A percentile compares a stretch with the other conserved stretches of the same genome.
These are phyloP conservation scores for Griposia aprilina DNA, from an alignment of 2,888 invertebrate species.

Conservation along the genomic window DNA sequence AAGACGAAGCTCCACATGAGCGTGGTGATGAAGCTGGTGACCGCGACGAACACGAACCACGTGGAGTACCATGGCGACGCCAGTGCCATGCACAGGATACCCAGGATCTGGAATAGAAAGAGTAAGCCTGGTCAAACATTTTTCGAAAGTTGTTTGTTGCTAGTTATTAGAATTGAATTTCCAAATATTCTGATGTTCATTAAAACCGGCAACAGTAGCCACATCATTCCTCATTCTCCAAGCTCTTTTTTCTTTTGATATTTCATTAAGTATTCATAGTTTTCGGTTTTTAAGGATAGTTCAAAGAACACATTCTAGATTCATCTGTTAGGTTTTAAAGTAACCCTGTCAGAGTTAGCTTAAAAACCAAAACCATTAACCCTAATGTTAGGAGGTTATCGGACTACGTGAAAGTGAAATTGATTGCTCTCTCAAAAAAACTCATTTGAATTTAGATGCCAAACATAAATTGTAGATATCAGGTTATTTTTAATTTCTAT, in stretches of 20 bases:
- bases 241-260: neutral
- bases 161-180: neutral
- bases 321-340: neutral
- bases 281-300: neutral
- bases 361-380: constrained; percentile 24
- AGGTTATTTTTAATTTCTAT: neutral
- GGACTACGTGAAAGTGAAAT: constrained; percentile 27
- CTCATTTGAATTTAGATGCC: neutral
- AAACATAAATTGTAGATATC: constrained; percentile 4
- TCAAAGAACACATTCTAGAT: neutral
- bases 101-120: constrained; percentile 92
- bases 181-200: constrained; percentile 2
- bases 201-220: neutral
- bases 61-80: constrained; percentile 93
- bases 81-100: constrained; percentile 96
- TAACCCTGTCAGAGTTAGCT: neutral
- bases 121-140: constrained; percentile 1
- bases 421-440: constrained; percentile 21
- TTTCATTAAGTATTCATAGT: neutral
- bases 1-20: constrained; percentile 95
- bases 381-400: constrained; percentile 17
- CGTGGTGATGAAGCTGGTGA: constrained; percentile 95
- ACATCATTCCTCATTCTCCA: neutral
- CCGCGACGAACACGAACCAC: constrained; percentile 96
- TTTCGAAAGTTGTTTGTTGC: neutral